Conservation (phyloP, 2,888 invertebrate species). For the Caenorhabditis becei region DNA sequence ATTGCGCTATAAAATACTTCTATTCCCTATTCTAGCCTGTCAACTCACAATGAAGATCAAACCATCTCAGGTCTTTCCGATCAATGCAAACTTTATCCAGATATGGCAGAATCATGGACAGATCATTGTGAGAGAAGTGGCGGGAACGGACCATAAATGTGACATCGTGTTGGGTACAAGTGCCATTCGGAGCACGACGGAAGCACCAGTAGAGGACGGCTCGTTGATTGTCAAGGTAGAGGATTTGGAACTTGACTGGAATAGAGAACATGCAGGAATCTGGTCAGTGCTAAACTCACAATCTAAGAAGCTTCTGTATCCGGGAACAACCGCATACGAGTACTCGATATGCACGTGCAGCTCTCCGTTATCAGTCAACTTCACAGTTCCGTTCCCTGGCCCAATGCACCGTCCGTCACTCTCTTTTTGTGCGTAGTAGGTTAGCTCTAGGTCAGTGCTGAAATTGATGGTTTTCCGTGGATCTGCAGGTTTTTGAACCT, state of each 20-base stretch:
- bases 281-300: too few species aligned
- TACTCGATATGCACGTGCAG: slow-evolving; percentile 67
- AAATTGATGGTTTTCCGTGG: background rate
- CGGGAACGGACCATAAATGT: slow-evolving; percentile 68
- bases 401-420: slow-evolving; percentile 67
- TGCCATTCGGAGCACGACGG: slow-evolving; percentile 56
- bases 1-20: slow-evolving; percentile 64
- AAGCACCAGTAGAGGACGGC: slow-evolving; percentile 73
- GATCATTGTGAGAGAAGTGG: slow-evolving; percentile 70
- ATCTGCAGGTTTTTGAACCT: background rate
- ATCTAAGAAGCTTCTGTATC: slow-evolving; percentile 37
- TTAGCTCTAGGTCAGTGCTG: slow-evolving; percentile 51
- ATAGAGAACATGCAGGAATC: too few species aligned
- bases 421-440: slow-evolving; percentile 72
- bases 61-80: slow-evolving; percentile 69
- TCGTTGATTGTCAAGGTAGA: slow-evolving; percentile 73
- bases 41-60: slow-evolving; percentile 72
- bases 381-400: slow-evolving; percentile 63
- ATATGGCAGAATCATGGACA: slow-evolving; percentile 70
- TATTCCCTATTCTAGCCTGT: background rate
- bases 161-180: slow-evolving; percentile 68
- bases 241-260: slow-evolving; percentile 68
- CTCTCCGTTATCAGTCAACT: slow-evolving; percentile 59
- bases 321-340: slow-evolving; percentile 62
- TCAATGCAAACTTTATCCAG: slow-evolving; percentile 70